Conservation (phyloP, 2,113 vertebrate species). For the Grantiella picta region DNA sequence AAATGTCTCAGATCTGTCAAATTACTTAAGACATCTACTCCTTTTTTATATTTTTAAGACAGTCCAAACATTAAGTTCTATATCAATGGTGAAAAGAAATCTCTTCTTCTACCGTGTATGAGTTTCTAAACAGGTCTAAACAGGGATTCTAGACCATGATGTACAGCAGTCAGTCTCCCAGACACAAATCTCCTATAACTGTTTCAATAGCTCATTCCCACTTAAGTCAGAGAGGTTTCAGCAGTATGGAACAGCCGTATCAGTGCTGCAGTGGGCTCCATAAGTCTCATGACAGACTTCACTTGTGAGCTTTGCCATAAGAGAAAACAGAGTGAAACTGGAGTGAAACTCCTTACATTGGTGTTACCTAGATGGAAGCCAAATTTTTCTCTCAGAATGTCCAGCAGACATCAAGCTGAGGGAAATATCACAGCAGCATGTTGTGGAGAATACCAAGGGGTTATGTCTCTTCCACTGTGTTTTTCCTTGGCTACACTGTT, state of each 20-base stretch:
- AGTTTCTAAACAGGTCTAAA: not conserved
- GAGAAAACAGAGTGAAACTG: not conserved
- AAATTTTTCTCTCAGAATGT: not conserved
- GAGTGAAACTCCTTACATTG: not conserved
- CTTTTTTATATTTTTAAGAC: not conserved
- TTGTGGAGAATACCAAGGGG: fast-evolving
- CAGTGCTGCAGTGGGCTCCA: not conserved
- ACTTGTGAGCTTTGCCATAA: not conserved
- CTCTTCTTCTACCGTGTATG: not conserved
- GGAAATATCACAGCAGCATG: not conserved
- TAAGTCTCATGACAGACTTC: not conserved
- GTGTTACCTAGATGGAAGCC: not conserved
- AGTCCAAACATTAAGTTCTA: not conserved
- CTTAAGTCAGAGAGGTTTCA: not conserved
- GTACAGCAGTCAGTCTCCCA: not conserved
- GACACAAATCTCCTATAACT: not conserved
- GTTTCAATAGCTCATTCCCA: not conserved
- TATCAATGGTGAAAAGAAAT: not conserved
- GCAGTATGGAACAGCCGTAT: not conserved
- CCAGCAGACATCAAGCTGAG: not conserved
- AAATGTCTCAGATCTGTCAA: not conserved
- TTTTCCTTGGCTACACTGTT: not conserved
- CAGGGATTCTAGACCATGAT: not conserved
- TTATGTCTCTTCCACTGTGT: fast-evolving
- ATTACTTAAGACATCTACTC: not conserved